Conservation (phyloP, 2,888 invertebrate genomes). For the Drosophila falleni region DNA sequence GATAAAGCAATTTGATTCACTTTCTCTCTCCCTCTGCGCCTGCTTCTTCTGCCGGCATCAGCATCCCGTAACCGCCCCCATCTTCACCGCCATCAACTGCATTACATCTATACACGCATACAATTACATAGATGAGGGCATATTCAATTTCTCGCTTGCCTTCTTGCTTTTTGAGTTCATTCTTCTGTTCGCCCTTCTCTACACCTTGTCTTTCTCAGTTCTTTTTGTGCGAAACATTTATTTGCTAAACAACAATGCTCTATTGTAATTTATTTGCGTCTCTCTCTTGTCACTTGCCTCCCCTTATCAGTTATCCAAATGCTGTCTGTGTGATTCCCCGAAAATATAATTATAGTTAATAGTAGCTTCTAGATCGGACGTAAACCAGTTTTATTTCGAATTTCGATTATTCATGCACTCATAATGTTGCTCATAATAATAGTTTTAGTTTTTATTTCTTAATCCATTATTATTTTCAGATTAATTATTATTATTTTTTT, state of each 20-base stretch:
- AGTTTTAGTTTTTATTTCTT: no score
- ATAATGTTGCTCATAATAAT: not conserved
- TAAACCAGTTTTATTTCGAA: not conserved
- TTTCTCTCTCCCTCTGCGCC: constrained; percentile 13
- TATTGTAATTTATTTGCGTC: constrained; percentile 48
- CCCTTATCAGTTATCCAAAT: constrained; percentile 6
- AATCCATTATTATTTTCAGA: constrained; percentile 10
- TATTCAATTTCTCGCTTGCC: constrained; percentile 49
- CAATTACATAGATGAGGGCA: constrained; percentile 42
- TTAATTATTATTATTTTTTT: not conserved
- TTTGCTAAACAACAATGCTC: constrained; percentile 44
- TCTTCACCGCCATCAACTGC: not conserved
- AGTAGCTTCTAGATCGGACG: not conserved
- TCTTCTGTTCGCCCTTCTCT: constrained; percentile 17
- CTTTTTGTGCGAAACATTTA: constrained; percentile 30
- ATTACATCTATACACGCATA: constrained; percentile 2
- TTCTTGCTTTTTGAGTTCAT: constrained; percentile 14
- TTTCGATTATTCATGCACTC: not conserved
- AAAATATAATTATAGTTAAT: constrained; percentile 1
- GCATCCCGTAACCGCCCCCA: constrained; percentile 17
- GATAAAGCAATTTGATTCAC: constrained; percentile 48
- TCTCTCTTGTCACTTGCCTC: not conserved
- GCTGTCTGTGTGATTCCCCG: not conserved
- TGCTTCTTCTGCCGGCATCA: constrained; percentile 24
- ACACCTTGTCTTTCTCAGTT: constrained; percentile 16